Conservation (phyloP, 2,888 invertebrate genomes). For the Xanthostigma xanthostigma region DNA sequence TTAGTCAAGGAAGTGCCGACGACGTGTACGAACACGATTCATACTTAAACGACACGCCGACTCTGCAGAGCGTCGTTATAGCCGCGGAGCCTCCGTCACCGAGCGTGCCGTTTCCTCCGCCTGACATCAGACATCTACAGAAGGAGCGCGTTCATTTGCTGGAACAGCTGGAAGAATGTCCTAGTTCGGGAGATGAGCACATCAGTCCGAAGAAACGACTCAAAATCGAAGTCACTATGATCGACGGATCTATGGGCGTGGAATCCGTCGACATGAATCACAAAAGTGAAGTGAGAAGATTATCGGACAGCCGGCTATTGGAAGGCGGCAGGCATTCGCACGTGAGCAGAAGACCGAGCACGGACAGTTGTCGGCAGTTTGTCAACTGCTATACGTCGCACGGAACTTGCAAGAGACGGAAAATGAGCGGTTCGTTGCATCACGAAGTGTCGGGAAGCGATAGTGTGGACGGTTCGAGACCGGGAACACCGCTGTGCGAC, state of each 20-base stretch:
- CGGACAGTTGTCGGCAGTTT: slow-evolving; percentile 26
- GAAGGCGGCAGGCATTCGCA: slow-evolving; percentile 24
- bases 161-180: slow-evolving; percentile 55
- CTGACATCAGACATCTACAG: slow-evolving; percentile 51
- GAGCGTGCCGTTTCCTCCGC: slow-evolving; percentile 27
- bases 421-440: slow-evolving; percentile 35
- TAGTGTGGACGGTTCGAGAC: slow-evolving; percentile 56
- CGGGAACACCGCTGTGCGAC: slow-evolving; percentile 74
- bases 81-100: slow-evolving; percentile 31
- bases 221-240: slow-evolving; percentile 36
- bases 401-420: slow-evolving; percentile 37
- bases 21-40: slow-evolving; percentile 33
- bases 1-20: slow-evolving; percentile 54
- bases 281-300: slow-evolving; percentile 31
- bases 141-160: slow-evolving; percentile 54
- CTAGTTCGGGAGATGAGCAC: slow-evolving; percentile 52
- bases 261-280: neutral
- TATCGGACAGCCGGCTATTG: slow-evolving; percentile 40
- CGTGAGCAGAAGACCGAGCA: slow-evolving; percentile 17
- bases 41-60: slow-evolving; percentile 22
- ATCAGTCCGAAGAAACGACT: slow-evolving; percentile 50
- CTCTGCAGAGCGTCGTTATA: slow-evolving; percentile 37
- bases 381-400: slow-evolving; percentile 25
- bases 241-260: slow-evolving; percentile 15
- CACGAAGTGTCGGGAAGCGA: slow-evolving; percentile 42